Percentiles rank a stretch among this genome's conserved stretches.
These are phyloP conservation scores for Eupithecia tripunctaria DNA, from an alignment of 2,888 invertebrate genomes.

Conservation along the genomic window DNA sequence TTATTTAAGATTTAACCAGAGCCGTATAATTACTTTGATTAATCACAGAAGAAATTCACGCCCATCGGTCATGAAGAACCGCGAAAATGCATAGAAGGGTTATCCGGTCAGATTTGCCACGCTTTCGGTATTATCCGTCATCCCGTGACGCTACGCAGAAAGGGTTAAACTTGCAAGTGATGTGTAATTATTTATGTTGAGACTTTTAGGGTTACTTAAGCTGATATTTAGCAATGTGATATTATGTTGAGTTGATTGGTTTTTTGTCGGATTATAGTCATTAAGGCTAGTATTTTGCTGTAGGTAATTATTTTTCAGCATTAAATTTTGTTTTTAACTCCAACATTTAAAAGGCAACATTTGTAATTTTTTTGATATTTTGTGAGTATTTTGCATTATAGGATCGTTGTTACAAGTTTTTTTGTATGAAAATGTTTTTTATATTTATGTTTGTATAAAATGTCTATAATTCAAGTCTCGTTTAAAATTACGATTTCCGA, in stretches of 20 bases:
- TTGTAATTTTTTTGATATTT: too few species aligned
- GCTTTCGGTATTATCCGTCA: slow-evolving; percentile 82
- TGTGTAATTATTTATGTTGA: slow-evolving; percentile 21
- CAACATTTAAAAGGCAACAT: too few species aligned
- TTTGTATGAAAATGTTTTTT: too few species aligned
- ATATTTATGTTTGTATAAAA: too few species aligned
- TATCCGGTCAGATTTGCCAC: slow-evolving; percentile 80
- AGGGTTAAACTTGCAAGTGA: slow-evolving; percentile 57
- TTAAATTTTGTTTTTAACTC: not conserved
- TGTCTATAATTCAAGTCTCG: too few species aligned
- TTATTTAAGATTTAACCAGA: slow-evolving; percentile 16
- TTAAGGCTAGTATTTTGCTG: not conserved
- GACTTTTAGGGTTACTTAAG: slow-evolving; percentile 2
- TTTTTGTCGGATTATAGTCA: not conserved
- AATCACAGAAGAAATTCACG: slow-evolving; percentile 45
- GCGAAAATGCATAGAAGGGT: slow-evolving; percentile 73
- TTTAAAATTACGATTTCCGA: too few species aligned
- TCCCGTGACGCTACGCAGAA: slow-evolving; percentile 73
- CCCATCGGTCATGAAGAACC: slow-evolving; percentile 69
- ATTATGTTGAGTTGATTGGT: not conserved
- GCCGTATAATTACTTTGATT: slow-evolving; percentile 38
- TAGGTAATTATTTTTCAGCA: not conserved
- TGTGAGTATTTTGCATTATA: too few species aligned
- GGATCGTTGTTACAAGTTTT: too few species aligned
- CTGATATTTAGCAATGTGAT: not conserved